These are phyloP conservation scores for Lycophotia porphyrea DNA, from an alignment of 2,888 invertebrate species.

Conservation along the genomic window DNA sequence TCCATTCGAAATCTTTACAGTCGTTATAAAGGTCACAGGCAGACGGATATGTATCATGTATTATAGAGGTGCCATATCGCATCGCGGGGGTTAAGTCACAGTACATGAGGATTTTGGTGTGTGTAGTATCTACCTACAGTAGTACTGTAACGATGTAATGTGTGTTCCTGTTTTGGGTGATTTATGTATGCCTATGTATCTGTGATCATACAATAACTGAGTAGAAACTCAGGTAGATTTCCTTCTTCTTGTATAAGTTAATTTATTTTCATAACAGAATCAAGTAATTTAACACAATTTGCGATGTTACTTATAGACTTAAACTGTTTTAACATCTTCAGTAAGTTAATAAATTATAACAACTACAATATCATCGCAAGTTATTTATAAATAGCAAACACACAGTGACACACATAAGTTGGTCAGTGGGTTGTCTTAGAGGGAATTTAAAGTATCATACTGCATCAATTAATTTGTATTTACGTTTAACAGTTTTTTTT, in stretches of 20 bases:
- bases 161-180: background rate
- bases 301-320: too few relatives aligned
- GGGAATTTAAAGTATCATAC: too few relatives aligned
- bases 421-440: too few relatives aligned
- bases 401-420: too few relatives aligned
- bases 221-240: background rate
- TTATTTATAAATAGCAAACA: too few relatives aligned
- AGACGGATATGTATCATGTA: background rate
- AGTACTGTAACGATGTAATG: slow-evolving; percentile 2
- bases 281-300: too few relatives aligned
- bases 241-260: too few relatives aligned
- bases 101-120: background rate
- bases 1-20: background rate
- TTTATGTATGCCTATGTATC: background rate
- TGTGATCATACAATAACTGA: background rate
- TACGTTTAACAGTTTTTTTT: background rate
- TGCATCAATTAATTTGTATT: background rate
- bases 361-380: too few relatives aligned
- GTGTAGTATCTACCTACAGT: background rate
- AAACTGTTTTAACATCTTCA: background rate
- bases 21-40: background rate
- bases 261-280: too few relatives aligned
- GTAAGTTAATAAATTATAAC: too few relatives aligned
- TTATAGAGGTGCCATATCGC: background rate
- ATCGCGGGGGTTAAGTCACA: background rate